A percentile compares a stretch with the other conserved stretches of the same genome.
Evolutionary conservation across 2,113 vertebrate species (phyloP).

Genomic region (Nesoenas mayeri): DNA sequence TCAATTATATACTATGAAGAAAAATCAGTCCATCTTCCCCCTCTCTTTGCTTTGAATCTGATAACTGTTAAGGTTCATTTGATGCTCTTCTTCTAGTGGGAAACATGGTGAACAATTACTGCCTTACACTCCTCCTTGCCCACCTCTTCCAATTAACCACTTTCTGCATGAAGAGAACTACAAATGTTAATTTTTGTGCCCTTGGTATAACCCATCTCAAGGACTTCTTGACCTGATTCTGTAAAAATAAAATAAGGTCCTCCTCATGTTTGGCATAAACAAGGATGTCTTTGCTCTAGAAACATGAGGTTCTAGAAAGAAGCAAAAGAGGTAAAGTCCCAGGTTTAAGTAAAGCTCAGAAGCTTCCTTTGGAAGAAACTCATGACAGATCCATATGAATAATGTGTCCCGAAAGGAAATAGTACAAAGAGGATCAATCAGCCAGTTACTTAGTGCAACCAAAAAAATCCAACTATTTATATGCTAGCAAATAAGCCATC

Average conservation of each 20-base stretch:
- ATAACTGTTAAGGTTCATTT: background rate
- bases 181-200: background rate
- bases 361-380: background rate
- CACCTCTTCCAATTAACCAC: background rate
- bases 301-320: background rate
- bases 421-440: background rate
- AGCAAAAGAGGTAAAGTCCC: background rate
- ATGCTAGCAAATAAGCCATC: background rate
- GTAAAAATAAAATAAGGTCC: background rate
- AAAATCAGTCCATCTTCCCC: accelerated
- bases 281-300: background rate
- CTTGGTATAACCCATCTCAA: background rate
- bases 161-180: background rate
- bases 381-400: background rate
- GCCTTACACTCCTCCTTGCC: background rate
- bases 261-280: background rate
- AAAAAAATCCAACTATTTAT: background rate
- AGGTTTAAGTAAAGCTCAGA: background rate
- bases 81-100: background rate
- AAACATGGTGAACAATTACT: background rate
- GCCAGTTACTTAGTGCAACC: background rate
- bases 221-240: background rate
- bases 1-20: background rate
- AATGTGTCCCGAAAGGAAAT: background rate
- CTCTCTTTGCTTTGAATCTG: background rate